Conservation (phyloP, 2,888 invertebrate genomes). For the Atethmia centrago region DNA sequence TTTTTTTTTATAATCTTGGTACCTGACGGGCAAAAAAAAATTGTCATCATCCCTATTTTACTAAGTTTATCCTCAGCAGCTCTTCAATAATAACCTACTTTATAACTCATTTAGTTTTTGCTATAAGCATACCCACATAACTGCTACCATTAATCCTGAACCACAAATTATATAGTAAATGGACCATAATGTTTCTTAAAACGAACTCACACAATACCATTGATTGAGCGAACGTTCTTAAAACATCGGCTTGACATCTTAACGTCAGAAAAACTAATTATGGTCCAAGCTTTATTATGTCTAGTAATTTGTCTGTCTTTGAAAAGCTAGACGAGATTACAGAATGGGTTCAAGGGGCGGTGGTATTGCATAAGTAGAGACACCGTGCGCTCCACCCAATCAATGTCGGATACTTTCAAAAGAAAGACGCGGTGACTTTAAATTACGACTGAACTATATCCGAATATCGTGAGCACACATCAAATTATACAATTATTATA, state of each 20-base stretch:
- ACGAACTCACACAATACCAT: constrained; percentile 35
- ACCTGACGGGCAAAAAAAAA: too few species aligned
- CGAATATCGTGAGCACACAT: constrained; percentile 39
- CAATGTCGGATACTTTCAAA: constrained; percentile 62
- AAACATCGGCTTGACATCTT: constrained; percentile 51
- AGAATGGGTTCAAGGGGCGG: constrained; percentile 60
- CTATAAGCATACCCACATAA: constrained; percentile 17
- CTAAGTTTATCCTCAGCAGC: not conserved
- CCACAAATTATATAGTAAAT: constrained; percentile 30
- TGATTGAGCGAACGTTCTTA: constrained; percentile 51
- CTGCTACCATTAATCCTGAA: constrained; percentile 42
- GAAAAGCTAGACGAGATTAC: constrained; percentile 61
- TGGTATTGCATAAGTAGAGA: constrained; percentile 60
- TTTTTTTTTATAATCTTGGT: too few species aligned
- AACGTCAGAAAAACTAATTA: constrained; percentile 59
- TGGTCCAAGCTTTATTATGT: constrained; percentile 52
- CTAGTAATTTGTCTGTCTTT: constrained; percentile 48
- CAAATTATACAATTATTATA: constrained; percentile 42
- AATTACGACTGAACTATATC: constrained; percentile 42
- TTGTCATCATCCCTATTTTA: too few species aligned
- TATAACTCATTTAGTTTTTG: constrained; percentile 36
- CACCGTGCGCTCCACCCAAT: constrained; percentile 62
- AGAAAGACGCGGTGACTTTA: constrained; percentile 53
- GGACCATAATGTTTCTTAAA: constrained; percentile 23
- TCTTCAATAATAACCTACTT: constrained; percentile 43